Evolutionary conservation across 2,113 vertebrate genomes (phyloP).

Genomic region (Spizaetus ornatus): DNA sequence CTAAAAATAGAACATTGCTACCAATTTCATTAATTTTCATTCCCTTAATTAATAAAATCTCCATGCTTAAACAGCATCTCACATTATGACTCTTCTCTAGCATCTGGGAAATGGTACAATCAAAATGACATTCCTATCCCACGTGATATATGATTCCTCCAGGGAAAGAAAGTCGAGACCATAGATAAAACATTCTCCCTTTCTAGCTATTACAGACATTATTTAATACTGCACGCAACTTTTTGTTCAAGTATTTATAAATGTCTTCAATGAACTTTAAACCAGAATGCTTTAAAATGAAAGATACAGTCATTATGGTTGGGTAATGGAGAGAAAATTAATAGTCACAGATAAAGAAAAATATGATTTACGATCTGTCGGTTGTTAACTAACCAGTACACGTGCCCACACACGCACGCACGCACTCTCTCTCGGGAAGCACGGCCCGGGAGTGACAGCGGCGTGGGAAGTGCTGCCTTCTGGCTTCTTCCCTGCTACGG

Average conservation of each 20-base stretch:
- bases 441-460: rapidly evolving
- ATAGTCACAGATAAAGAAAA: not conserved
- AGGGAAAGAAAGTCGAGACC: not conserved
- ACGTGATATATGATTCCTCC: not conserved
- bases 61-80: not conserved
- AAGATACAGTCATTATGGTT: not conserved
- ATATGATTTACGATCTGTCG: not conserved
- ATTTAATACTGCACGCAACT: not conserved
- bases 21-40: not conserved
- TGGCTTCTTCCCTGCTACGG: not conserved
- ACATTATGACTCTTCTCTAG: not conserved
- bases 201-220: not conserved
- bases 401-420: rapidly evolving
- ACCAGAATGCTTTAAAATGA: not conserved
- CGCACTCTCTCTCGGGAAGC: rapidly evolving
- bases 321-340: not conserved
- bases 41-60: not conserved
- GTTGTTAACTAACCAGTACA: not conserved
- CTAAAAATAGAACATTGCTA: not conserved
- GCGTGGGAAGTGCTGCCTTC: not conserved
- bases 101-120: not conserved
- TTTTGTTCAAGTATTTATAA: not conserved
- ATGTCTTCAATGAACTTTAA: not conserved
- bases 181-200: not conserved
- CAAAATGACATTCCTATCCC: not conserved